Evolutionary conservation across 2,797 vertebrate species (phyloP), one percentile per base, ranked within the genome.

Genomic region (Epinephelus awoara): DNA sequence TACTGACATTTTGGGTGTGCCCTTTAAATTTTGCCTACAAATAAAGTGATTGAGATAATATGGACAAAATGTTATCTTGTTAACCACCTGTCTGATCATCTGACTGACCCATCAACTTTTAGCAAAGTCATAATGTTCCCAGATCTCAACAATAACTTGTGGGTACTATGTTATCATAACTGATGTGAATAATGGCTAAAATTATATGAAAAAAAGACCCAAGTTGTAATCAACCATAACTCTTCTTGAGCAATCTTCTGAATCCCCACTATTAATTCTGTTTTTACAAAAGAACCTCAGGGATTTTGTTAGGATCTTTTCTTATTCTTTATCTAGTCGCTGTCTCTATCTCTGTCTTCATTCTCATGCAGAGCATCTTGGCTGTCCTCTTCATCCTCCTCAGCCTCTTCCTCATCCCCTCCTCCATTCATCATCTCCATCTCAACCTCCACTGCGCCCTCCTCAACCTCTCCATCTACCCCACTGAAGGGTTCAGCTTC

Each of bases 301-400:
- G 75, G 67, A 65, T 64, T 49, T 80, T 29, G 10, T 74, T 44
- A 23, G 38, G 52, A 40, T 73, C 40, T 62, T 40, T 57, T 23
- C 21, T 72, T 40, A 14, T 74, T 86, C 51, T 68, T 49, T 59
- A n/a, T 86, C 92, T 95, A 97, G 89, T 99, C 98, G 83, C 98
- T 99, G 94, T 99, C 98, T 90, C 92, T 92, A 23, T 94, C 94
- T 64, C 85, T 89, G 27, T 92, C 91, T 25, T 93, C 90, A 0
- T 98, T 94, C 92, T 98, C 96, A 84, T 97, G 94, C 90, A 97
- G 93, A 0, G 94, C 91, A 55, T 98, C 97, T 0, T 97, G 96
- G 73, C 81, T 93, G 54, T 96, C 94, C 11, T 94, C 93, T 65
- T 94, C 93, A 18, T 94, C 94, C 1, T 88, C 92, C 4, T 92